Evolutionary conservation across 2,113 vertebrate genomes (phyloP).

Genomic region (Poeciliopsis occidentalis): DNA sequence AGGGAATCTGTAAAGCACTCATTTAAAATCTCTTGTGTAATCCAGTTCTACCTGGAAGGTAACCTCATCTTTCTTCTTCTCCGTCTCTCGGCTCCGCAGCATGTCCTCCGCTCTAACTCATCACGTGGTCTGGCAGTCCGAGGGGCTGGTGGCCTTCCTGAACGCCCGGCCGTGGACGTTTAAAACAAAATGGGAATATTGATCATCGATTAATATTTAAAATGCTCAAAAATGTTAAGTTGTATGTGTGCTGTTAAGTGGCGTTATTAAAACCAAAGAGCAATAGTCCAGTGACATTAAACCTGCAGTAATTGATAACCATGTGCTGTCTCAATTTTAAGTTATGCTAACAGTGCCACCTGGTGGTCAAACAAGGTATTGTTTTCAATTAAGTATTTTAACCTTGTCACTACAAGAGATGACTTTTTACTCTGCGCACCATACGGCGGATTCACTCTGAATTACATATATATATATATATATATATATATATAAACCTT

Average conservation of each 20-base stretch:
- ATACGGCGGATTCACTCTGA: too few relatives aligned
- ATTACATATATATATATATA: too few relatives aligned
- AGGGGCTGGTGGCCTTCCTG: constrained; percentile 74
- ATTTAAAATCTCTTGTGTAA: not conserved
- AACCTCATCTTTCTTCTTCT: not conserved
- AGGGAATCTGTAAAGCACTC: too few relatives aligned
- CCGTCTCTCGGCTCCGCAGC: constrained; percentile 33
- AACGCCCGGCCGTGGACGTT: constrained; percentile 76
- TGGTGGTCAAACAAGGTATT: not conserved
- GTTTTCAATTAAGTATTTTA: not conserved
- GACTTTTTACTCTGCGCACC: too few relatives aligned
- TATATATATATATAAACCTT: too few relatives aligned
- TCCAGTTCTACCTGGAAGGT: not conserved
- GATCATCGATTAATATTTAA: too few relatives aligned
- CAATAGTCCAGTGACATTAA: not conserved
- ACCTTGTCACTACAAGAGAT: too few relatives aligned
- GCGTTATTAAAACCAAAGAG: too few relatives aligned
- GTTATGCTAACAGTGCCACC: not conserved
- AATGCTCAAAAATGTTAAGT: too few relatives aligned
- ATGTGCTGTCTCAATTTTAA: not conserved
- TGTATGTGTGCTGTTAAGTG: too few relatives aligned
- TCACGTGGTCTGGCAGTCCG: constrained; percentile 74
- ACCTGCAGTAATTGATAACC: not conserved
- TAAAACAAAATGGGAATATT: too few relatives aligned
- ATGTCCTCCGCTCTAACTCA: constrained; percentile 35